Evolutionary conservation across 2,113 vertebrate genomes (phyloP), one percentile per base, ranked within the genome.

Genomic region (Upupa epops): DNA sequence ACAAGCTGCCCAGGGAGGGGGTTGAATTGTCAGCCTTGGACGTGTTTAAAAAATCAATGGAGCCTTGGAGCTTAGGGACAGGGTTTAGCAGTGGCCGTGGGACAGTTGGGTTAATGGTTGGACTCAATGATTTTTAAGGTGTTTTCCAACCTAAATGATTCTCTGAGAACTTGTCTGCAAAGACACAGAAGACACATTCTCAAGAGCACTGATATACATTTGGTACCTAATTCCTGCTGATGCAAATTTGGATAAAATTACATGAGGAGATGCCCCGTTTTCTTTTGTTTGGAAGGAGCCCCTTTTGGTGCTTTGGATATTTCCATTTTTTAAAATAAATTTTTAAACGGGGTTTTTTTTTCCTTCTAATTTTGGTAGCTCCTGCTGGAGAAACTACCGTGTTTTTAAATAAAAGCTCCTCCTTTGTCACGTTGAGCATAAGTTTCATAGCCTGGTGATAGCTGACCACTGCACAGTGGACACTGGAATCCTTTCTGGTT

Each of bases 401-500:
- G 42, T 7, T 83, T 91, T 58, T 16, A 46, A 73, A 59, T 46
- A 10, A 56, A 64, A 69, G 21, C 28, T 55, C 18, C 18, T 85
- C 17, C 49, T 71, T 68, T 69, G 45, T 91, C 42, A 40, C 58
- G 45, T 59, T 32, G 36, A 60, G 32, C 4, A 0, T 1, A 66
- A 46, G n/a, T 60, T 89, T 77, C 40, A 37, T 25, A 89, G 81
- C 55, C 79, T 74, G 48, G 52, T 20, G 81, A 37, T 60, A 34
- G 3, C 58, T 82, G 77, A 70, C 89, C 78, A 51, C 73, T 40
- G 20, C 25, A 25, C 51, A 66, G 77, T 93, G 90, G 77, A 73
- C 78, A 63, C 9, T 80, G 75, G 90, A 89, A 63, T 76, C 63
- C 81, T 80, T 90, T 89, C 73, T 93, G 51, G 9, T 90, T 92